These are phyloP conservation scores for Bedellia somnulentella DNA, from an alignment of 2,888 invertebrate species.

Conservation along the genomic window DNA sequence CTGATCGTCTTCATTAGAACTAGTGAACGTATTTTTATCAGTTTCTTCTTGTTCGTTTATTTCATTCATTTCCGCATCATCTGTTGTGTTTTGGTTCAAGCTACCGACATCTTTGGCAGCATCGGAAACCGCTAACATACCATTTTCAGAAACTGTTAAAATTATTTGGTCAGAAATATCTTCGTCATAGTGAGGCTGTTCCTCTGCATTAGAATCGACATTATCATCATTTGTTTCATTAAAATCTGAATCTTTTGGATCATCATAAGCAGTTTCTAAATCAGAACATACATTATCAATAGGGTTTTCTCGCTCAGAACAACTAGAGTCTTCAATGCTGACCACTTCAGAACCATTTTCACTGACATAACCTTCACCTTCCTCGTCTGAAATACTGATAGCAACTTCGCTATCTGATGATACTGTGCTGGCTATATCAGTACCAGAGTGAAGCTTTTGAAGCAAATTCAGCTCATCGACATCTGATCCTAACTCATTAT, in stretches of 20 bases:
- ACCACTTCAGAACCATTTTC: slow-evolving; percentile 23
- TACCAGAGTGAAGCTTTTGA: slow-evolving; percentile 32
- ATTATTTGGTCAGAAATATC: too few species aligned
- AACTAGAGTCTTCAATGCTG: slow-evolving; percentile 48
- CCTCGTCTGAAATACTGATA: slow-evolving; percentile 35
- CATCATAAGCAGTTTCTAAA: too few species aligned
- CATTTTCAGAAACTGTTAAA: too few species aligned
- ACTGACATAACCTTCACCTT: slow-evolving; percentile 13
- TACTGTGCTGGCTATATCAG: slow-evolving; percentile 23
- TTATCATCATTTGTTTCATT: neutral
- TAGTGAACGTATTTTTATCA: neutral
- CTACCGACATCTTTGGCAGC: too few species aligned
- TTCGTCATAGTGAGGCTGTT: neutral
- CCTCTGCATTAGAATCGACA: neutral
- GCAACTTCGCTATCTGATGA: slow-evolving; percentile 28
- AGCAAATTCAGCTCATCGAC: slow-evolving; percentile 39
- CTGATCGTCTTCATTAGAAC: neutral
- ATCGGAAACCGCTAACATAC: too few species aligned
- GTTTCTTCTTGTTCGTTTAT: slow-evolving; percentile 1
- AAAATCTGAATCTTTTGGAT: neutral
- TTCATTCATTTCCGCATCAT: neutral
- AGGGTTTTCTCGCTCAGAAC: too few species aligned
- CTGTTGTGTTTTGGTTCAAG: too few species aligned
- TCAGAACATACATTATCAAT: too few species aligned
- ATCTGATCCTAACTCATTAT: slow-evolving; percentile 21